Conservation (phyloP, 2,888 invertebrate species). For the Alentia gelatinosa region DNA sequence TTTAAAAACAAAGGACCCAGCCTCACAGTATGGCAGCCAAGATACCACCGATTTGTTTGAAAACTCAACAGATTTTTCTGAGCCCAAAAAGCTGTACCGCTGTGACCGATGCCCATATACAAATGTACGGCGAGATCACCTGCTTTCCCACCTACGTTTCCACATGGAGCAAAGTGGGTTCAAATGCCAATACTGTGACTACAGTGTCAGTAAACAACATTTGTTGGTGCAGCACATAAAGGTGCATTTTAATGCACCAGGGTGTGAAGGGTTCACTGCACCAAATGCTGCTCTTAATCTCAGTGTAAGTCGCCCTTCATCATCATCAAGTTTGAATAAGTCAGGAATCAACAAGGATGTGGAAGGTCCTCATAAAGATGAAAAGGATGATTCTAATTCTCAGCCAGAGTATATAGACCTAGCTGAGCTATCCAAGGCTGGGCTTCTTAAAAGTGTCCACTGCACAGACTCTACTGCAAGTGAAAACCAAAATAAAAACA, state of each 20-base stretch:
- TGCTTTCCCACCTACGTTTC: conserved; percentile 88
- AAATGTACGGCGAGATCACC: conserved; percentile 87
- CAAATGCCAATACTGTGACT: conserved; percentile 91
- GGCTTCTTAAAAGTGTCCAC: neutral
- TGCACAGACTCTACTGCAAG: neutral
- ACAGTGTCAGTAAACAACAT: conserved; percentile 88
- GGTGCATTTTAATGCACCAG: conserved; percentile 85
- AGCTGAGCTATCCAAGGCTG: conserved; percentile 27
- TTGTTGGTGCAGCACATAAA: conserved; percentile 90
- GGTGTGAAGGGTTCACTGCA: neutral
- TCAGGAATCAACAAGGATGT: too few species aligned
- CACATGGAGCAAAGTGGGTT: conserved; percentile 86
- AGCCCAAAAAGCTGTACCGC: conserved; percentile 85
- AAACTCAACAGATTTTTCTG: conserved; percentile 77
- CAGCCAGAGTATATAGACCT: conserved; percentile 56
- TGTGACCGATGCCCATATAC: conserved; percentile 91
- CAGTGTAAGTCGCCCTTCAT: neutral
- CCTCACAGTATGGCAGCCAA: conserved; percentile 71
- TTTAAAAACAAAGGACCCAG: conserved; percentile 62
- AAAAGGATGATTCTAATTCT: neutral
- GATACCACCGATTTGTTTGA: conserved; percentile 76
- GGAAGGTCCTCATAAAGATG: neutral
- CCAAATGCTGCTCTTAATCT: neutral
- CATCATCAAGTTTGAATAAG: neutral
- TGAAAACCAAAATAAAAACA: neutral